Evolutionary conservation across 2,113 vertebrate species (phyloP).

Genomic region (Suricata suricatta): DNA sequence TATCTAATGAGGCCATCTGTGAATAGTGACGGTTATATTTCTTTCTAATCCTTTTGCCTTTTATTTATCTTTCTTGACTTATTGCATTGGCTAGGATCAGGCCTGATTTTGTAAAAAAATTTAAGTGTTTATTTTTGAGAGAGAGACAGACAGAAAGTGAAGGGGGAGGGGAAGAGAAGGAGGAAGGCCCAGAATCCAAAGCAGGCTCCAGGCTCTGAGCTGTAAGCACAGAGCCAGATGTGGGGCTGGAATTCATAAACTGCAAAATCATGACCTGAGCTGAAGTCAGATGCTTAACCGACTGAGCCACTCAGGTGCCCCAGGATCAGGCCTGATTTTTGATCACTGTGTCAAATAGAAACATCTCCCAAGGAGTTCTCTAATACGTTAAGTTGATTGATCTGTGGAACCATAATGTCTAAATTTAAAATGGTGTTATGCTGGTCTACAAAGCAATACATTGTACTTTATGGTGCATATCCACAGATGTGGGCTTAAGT

Average conservation of each 20-base stretch:
- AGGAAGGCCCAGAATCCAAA: not conserved
- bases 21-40: conserved; percentile 8
- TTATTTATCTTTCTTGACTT: conserved; percentile 37
- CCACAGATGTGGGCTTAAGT: not conserved
- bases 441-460: not conserved
- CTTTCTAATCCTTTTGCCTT: not conserved
- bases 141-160: not conserved
- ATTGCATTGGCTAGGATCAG: not conserved
- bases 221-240: not conserved
- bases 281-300: not conserved
- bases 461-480: not conserved
- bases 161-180: not conserved
- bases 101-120: not conserved
- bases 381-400: conserved; percentile 12
- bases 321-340: not conserved
- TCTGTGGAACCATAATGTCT: not conserved
- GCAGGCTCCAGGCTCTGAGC: not conserved
- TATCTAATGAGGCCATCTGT: not conserved
- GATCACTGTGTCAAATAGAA: not conserved
- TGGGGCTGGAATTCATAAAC: not conserved
- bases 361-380: not conserved
- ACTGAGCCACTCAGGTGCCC: not conserved
- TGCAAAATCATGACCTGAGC: not conserved
- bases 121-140: not conserved
- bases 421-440: not conserved